Conservation (phyloP, 2,797 vertebrate species). For the Strix occidentalis region DNA sequence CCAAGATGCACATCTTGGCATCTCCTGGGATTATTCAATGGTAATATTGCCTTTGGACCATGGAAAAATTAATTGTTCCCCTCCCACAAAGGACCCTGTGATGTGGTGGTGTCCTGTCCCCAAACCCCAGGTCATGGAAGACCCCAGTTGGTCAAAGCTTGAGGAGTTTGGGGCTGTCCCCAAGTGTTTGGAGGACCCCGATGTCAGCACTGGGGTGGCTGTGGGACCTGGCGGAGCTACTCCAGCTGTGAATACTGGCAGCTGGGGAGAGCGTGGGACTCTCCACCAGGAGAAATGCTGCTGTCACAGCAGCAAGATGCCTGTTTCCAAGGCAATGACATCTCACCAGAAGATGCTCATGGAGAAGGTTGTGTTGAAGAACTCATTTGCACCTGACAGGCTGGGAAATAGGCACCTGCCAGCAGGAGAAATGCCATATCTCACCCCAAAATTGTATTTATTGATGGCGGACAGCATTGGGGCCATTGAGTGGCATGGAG, state of each 20-base stretch:
- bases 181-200: neutral
- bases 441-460: neutral
- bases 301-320: neutral
- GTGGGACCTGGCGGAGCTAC: too few relatives aligned
- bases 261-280: rapidly evolving
- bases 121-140: neutral
- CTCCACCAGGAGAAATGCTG: neutral
- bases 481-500: rapidly evolving
- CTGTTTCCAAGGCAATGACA: neutral
- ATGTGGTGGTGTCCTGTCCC: too few relatives aligned
- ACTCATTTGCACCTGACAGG: neutral
- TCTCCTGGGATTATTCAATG: neutral
- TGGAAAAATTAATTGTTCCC: neutral
- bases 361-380: neutral
- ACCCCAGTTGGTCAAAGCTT: neutral
- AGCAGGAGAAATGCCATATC: neutral
- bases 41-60: neutral
- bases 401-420: neutral
- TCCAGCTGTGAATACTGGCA: neutral
- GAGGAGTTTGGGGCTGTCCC: neutral
- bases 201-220: neutral
- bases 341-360: neutral
- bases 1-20: neutral
- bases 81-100: neutral
- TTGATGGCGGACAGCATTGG: neutral